A percentile compares a stretch with the other conserved stretches of the same genome.
phyloP scores from a whole-genome alignment of 2,797 vertebrate genomes.

The Hafferia zeledoni region DNA sequence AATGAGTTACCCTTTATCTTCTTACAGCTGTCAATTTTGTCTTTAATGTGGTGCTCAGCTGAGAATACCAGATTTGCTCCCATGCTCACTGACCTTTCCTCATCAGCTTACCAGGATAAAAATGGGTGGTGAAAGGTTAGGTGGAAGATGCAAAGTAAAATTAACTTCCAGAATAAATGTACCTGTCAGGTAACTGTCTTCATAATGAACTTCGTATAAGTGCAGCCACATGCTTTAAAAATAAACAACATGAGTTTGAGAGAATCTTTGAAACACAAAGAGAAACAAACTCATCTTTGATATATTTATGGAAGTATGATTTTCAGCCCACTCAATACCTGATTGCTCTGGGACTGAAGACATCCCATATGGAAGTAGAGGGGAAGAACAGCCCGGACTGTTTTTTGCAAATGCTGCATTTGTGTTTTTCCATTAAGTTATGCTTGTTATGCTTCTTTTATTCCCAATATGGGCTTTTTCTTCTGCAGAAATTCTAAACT shows the following conservation, averaged over 20 bases:
- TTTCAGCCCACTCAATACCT: not conserved
- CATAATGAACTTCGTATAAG: not conserved
- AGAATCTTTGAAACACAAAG: not conserved
- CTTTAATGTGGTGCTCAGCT: not conserved
- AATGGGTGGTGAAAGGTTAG: not conserved
- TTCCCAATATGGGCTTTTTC: not conserved
- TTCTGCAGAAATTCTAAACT: not conserved
- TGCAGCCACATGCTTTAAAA: not conserved
- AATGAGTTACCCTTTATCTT: conserved; percentile 31
- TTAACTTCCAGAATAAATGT: not conserved
- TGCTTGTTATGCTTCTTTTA: not conserved
- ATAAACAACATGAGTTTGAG: not conserved
- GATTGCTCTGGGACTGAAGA: not conserved
- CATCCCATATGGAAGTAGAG: not conserved
- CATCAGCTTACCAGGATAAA: not conserved
- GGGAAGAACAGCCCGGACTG: not conserved
- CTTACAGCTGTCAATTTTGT: conserved; percentile 25
- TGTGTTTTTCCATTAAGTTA: not conserved
- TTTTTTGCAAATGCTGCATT: not conserved
- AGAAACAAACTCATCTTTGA: not conserved
- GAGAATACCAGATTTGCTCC: conserved; percentile 5
- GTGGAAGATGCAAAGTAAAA: not conserved
- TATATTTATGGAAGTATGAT: conserved; percentile 10
- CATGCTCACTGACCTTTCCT: conserved; percentile 50
- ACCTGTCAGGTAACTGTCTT: not conserved